These are phyloP conservation scores for Petromus typicus DNA, from an alignment of 2,113 vertebrate species.

Conservation along the genomic window DNA sequence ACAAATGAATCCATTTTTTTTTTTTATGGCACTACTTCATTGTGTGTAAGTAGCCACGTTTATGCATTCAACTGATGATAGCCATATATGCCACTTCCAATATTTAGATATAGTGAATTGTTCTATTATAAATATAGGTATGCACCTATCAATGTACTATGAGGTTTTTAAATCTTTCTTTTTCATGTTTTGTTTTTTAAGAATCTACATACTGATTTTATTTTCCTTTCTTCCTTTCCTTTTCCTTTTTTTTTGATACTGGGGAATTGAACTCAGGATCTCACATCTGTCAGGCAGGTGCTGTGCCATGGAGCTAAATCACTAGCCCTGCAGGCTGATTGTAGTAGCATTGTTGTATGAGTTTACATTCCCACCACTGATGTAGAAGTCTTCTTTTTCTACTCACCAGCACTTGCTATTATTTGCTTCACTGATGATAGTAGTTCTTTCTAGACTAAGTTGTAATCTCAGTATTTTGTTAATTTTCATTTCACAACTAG, in stretches of 20 bases:
- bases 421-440: not conserved
- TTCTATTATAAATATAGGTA: not conserved
- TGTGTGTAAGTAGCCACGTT: no score
- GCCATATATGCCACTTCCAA: not conserved
- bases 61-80: not conserved
- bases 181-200: not conserved
- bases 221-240: not conserved
- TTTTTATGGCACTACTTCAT: not conserved
- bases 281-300: not conserved
- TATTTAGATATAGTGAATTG: not conserved
- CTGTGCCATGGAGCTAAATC: not conserved
- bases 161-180: not conserved
- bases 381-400: not conserved
- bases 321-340: not conserved
- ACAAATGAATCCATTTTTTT: not conserved
- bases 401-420: not conserved
- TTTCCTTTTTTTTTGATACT: no score
- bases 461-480: not conserved
- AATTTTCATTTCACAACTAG: not conserved
- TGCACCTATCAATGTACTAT: not conserved
- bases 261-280: no score
- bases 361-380: not conserved
- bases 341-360: not conserved
- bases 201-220: not conserved
- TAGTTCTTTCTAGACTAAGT: not conserved